Evolutionary conservation across 1,140 invertebrate species (phyloP).

Genomic region (Heterodera schachtii): DNA sequence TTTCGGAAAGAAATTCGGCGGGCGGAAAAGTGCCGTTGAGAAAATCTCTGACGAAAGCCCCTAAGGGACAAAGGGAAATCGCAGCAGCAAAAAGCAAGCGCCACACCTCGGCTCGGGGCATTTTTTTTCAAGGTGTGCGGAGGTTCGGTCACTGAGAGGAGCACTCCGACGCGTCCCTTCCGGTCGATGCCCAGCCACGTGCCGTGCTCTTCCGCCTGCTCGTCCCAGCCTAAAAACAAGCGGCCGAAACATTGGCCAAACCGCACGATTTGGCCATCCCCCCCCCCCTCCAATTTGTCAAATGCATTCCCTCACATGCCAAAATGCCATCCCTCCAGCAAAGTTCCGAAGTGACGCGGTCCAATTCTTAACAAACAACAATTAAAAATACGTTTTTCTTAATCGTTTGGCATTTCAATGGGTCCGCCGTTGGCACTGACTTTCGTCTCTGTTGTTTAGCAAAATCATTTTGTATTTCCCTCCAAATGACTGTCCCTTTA

Average conservation of each 20-base stretch:
- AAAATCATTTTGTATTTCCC: slow-evolving; percentile 44
- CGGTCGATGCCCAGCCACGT: slow-evolving; percentile 52
- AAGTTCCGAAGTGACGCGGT: slow-evolving; percentile 41
- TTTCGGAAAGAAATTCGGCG: slow-evolving; percentile 22
- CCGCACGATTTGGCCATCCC: too few species aligned
- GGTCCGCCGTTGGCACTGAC: background rate
- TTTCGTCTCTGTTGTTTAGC: slow-evolving; percentile 55
- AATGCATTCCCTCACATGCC: slow-evolving; percentile 35
- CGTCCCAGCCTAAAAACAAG: slow-evolving; percentile 43
- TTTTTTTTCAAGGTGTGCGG: slow-evolving; percentile 10
- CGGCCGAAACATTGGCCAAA: background rate
- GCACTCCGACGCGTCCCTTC: slow-evolving; percentile 45
- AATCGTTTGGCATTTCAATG: too few species aligned
- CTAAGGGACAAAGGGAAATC: slow-evolving; percentile 33
- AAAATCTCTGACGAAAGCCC: slow-evolving; percentile 40
- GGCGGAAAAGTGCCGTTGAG: slow-evolving; percentile 17
- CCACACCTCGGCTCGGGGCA: slow-evolving; percentile 41
- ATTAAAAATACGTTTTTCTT: too few species aligned
- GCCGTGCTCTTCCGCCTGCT: slow-evolving; percentile 42
- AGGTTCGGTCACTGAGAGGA: slow-evolving; percentile 53
- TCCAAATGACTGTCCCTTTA: slow-evolving; percentile 12
- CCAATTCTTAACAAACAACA: slow-evolving; percentile 26
- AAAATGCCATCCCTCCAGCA: slow-evolving; percentile 49
- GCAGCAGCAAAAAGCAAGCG: background rate
- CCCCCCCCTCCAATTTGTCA: background rate